These are phyloP conservation scores for Emydura subglobosa DNA, from an alignment of 2,113 vertebrate genomes.

Conservation along the genomic window DNA sequence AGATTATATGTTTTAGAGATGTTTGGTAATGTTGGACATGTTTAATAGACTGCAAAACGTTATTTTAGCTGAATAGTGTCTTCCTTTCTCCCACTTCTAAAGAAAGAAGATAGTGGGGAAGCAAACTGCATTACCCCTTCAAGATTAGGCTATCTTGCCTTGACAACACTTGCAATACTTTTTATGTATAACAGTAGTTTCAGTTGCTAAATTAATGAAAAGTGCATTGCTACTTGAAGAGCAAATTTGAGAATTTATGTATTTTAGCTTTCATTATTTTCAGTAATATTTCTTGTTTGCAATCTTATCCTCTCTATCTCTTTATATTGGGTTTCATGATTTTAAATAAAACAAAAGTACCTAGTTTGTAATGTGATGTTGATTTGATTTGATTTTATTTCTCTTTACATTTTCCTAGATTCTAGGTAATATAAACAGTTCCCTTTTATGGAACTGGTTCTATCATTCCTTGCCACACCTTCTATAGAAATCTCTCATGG, in stretches of 20 bases:
- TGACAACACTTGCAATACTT: neutral
- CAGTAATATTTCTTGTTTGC: neutral
- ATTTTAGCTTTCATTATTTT: neutral
- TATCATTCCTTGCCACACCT: accelerated
- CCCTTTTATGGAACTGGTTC: neutral
- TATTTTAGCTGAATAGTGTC: neutral
- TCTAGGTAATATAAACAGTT: neutral
- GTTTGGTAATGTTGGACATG: neutral
- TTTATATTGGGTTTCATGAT: neutral
- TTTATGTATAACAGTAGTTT: neutral
- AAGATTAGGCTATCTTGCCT: neutral
- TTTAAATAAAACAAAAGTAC: neutral
- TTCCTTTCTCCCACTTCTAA: neutral
- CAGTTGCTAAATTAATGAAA: neutral
- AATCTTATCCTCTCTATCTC: neutral
- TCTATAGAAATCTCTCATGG: neutral
- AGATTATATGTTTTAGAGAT: neutral
- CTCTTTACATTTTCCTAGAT: neutral
- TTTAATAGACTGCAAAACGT: neutral
- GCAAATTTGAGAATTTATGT: neutral
- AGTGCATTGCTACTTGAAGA: constrained; percentile 9
- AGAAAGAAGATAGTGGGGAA: no score
- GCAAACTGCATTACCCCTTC: neutral
- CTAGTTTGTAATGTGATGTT: neutral
- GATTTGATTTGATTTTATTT: neutral